A percentile compares a stretch with the other conserved stretches of the same genome.
Conservation (phyloP, 37 sponge, comb jelly and placozoan genomes). For the Geodia barretti region DNA sequence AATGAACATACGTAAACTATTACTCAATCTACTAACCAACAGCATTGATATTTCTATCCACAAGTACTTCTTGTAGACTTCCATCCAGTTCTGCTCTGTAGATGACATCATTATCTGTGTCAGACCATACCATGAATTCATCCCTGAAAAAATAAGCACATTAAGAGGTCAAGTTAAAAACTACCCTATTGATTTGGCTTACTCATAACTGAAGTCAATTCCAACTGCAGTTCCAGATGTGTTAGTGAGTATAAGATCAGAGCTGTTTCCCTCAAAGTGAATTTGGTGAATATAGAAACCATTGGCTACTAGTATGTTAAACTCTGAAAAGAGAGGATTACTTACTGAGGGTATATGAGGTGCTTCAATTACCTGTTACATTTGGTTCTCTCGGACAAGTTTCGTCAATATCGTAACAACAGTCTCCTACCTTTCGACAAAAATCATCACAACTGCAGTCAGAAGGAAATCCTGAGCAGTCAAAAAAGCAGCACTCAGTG, state of each 20-base stretch:
- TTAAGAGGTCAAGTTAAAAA: not conserved
- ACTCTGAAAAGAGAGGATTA: not conserved
- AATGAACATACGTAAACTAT: not conserved
- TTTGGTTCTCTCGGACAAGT: not conserved
- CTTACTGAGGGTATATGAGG: not conserved
- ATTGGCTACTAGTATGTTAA: slow-evolving; percentile 20
- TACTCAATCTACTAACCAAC: not conserved
- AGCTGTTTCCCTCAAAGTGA: not conserved
- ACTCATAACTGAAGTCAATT: slow-evolving; percentile 47
- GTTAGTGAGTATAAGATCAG: not conserved
- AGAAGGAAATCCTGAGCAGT: slow-evolving; percentile 10
- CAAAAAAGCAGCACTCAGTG: slow-evolving; percentile 12
- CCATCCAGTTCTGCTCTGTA: slow-evolving; percentile 17
- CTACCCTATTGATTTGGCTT: not conserved
- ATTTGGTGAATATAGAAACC: slow-evolving; percentile 18
- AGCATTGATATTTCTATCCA: not conserved
- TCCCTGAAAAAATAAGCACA: too few species aligned
- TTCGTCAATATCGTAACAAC: slow-evolving; percentile 12
- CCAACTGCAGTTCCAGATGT: not conserved
- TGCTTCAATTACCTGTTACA: not conserved
- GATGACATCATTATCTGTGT: not conserved
- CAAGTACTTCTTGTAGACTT: not conserved
- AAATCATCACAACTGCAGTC: slow-evolving; percentile 44
- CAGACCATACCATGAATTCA: slow-evolving; percentile 29
- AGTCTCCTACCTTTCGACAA: slow-evolving; percentile 16